Base-by-base conservation (phyloP, 35 echinoderm and acorn worm genomes). In the Apostichopus californicus region DNA sequence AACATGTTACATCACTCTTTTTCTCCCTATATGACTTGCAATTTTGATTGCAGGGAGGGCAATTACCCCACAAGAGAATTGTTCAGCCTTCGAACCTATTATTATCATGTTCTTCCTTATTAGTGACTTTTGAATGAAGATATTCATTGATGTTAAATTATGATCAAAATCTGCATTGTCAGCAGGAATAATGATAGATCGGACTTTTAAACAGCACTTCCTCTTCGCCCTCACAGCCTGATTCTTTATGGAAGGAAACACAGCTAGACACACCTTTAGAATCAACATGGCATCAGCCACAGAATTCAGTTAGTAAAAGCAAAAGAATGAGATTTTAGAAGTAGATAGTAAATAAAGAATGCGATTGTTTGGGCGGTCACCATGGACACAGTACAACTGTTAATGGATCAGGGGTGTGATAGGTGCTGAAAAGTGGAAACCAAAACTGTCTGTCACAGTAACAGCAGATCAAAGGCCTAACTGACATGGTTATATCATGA, bases 341-440 rank as follows among this genome's bases (percentile, higher is more conserved):
- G 64, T 68, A 68, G 64, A 68, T 68, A 68, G 64, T 68, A 68
- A 68, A 68, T 68, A 68, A 68, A 68, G 64, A 68, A 68, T 68
- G 64, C 11, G 0, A 68, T 4, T 68, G 64, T 68, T 68, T 68
- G 64, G 64, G 64, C 0, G 18, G 64, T 68, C 64, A 18, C 64
- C 64, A 68, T 68, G 18, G 64, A 68, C 11, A 68, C 64, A 11
- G 2, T 14, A 68, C 11, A 18, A 18, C 64, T 4, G 11, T 68
- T 14, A 68, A 68, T 68, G 64, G 64, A 8, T 68, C 18, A 11
- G 64, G 34, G 64, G 18, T 68, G 64, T 11, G 64, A 68, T 9
- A 68, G 64, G 64, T 68, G 64, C 64, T 18, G 64, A 68, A 68
- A 68, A 68, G 18, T 68, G 64, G 64, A 68, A 68, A 68, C 64